Evolutionary conservation across 2,113 vertebrate species (phyloP).

Genomic region (Morone saxatilis): DNA sequence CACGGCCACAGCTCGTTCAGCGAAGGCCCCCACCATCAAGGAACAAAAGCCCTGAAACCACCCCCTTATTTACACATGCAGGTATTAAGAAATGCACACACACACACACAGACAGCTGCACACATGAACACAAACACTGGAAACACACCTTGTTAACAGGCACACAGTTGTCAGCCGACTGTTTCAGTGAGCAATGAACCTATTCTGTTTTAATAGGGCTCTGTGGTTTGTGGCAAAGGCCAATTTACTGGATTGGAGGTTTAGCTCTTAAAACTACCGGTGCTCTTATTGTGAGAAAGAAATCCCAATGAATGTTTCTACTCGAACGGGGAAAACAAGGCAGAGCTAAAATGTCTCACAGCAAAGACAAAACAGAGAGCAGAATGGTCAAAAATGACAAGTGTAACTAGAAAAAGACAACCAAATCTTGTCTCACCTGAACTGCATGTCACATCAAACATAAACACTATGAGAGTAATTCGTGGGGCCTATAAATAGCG

Average conservation of each 20-base stretch:
- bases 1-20: conserved; percentile 3
- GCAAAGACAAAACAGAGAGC: not conserved
- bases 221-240: conserved; percentile 44
- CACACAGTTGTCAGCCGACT: conserved; percentile 36
- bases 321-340: not conserved
- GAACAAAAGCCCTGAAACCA: conserved; percentile 35
- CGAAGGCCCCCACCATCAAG: conserved; percentile 14
- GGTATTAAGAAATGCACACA: conserved; percentile 34
- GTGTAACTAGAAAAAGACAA: not conserved
- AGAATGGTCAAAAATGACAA: not conserved
- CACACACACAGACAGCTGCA: not conserved
- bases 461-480: conserved; percentile 65
- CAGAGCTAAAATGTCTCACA: not conserved
- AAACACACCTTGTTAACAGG: conserved; percentile 29
- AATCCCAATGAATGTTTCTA: conserved; percentile 18
- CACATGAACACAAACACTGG: conserved; percentile 28
- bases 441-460: conserved; percentile 57
- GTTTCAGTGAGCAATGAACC: conserved; percentile 41
- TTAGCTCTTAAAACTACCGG: conserved; percentile 46
- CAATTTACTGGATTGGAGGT: conserved; percentile 51
- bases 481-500: conserved; percentile 72
- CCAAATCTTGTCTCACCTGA: not conserved
- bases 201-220: conserved; percentile 53
- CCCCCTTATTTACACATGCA: conserved; percentile 46
- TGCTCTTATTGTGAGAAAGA: conserved; percentile 35